Base-by-base conservation (phyloP, 1,140 invertebrate genomes). In the Orchesella cincta region DNA sequence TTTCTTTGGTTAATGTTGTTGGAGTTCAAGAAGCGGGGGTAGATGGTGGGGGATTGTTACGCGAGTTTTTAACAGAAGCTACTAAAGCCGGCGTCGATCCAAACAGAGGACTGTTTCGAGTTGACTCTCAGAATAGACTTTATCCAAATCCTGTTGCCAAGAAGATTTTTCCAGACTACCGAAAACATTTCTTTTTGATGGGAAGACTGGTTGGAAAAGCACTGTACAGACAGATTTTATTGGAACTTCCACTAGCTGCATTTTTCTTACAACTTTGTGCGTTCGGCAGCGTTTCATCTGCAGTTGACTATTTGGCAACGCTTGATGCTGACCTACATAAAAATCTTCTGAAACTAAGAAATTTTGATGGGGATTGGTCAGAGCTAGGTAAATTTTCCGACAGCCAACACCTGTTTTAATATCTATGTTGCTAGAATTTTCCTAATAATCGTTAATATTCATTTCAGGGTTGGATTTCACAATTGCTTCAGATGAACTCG, bases 81-180 rank as follows among this genome's bases (percentile, higher is more conserved):
- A 86, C 98, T 5, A 97, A 96, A 86, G 97, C 96, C 0, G 93
- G 94, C 0, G 98, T 98, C 85, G 96, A 99, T 88, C 97, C 97
- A 0, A 98, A 98, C 85, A 88, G 96, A 52, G 97, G 97, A 0
- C 94, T 98, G 83, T 99, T 99, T 85, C 86, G 92, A 73, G 87
- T 96, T 20, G 98, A 96, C 0, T 92, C 92, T 79, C 95, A 98
- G 83, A 95, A 97, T 83, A 91, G 94, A 85, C 85, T 99, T 14
- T 99, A 98, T 86, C 97, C 97, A 0, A 99, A 98, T 87, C 97
- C 97, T 0, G 92, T 93, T 52, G 94, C 96, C 14, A 89, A 92
- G 78, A 85, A 94, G 26, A 85, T 98, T 0, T 90, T 94, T 26
- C 91, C 93, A 5, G 92, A 98, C 83, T 97, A 91, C 84, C 89